phyloP scores from a whole-genome alignment of 2,113 vertebrate species.

The Albula goreensis region DNA sequence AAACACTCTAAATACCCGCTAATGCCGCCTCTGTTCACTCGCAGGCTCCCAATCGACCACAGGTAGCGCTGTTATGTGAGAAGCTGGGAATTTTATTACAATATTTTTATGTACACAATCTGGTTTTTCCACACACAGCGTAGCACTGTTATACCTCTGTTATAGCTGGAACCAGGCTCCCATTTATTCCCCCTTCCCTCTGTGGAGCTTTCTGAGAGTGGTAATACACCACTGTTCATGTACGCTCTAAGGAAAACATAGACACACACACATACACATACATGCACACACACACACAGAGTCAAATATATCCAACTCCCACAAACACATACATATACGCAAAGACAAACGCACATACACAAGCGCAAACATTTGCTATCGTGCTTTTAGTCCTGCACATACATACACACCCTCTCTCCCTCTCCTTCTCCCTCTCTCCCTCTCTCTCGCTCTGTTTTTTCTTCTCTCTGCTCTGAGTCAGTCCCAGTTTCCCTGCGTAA shows the following conservation, averaged over 20 bases:
- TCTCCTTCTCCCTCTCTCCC: not conserved
- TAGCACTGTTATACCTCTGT: too few species aligned
- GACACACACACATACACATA: not conserved
- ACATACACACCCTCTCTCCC: not conserved
- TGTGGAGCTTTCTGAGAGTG: too few species aligned
- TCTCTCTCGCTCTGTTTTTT: not conserved
- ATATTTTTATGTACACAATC: too few species aligned
- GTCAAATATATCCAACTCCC: too few species aligned
- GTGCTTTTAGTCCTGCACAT: not conserved
- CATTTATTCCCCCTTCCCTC: not conserved
- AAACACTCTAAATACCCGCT: too few species aligned
- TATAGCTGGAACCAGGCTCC: not conserved
- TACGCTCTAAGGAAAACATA: not conserved
- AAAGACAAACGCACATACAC: not conserved
- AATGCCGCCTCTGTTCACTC: too few species aligned
- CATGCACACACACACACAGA: not conserved
- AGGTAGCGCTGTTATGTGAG: too few species aligned
- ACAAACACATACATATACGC: not conserved
- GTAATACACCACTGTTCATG: too few species aligned
- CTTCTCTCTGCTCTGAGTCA: constrained; percentile 27
- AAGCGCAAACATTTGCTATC: not conserved
- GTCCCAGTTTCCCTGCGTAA: constrained; percentile 31
- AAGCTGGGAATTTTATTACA: too few species aligned
- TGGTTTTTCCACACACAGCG: too few species aligned
- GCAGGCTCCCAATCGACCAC: too few species aligned